A percentile compares a stretch with the other conserved stretches of the same genome.
These are phyloP conservation scores for Psittacula derbiana DNA, from an alignment of 2,797 vertebrate genomes.

Conservation along the genomic window DNA sequence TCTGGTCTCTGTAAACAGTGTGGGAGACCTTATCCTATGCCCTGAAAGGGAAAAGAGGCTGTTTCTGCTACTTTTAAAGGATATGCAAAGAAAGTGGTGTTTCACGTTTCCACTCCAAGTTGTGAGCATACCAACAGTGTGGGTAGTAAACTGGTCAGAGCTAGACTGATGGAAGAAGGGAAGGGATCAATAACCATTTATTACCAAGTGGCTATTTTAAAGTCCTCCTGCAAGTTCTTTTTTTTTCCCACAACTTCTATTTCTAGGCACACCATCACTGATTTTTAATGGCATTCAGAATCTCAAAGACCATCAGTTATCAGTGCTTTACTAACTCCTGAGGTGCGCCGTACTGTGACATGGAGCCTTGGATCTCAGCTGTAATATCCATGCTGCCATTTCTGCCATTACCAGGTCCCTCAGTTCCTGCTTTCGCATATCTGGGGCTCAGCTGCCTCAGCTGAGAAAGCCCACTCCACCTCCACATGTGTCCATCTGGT, in stretches of 20 bases:
- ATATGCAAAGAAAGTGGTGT: background rate
- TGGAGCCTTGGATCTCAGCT: background rate
- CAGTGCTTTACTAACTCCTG: background rate
- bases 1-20: background rate
- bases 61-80: background rate
- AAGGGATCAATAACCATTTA: background rate
- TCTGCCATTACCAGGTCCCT: background rate
- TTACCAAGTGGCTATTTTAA: background rate
- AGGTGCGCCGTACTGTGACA: accelerated
- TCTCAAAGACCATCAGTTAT: background rate
- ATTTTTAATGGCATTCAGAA: background rate
- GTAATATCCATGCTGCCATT: background rate
- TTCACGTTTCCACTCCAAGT: background rate
- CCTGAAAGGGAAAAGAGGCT: background rate
- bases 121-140: background rate
- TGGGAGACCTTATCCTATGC: background rate
- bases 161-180: background rate
- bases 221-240: background rate
- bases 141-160: background rate
- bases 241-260: background rate
- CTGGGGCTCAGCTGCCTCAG: background rate
- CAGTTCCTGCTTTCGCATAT: background rate
- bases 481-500: background rate
- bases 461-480: background rate
- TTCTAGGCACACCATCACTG: background rate